Evolutionary conservation across 1,140 invertebrate species (phyloP).

Genomic region (Tetramorium simillimum): DNA sequence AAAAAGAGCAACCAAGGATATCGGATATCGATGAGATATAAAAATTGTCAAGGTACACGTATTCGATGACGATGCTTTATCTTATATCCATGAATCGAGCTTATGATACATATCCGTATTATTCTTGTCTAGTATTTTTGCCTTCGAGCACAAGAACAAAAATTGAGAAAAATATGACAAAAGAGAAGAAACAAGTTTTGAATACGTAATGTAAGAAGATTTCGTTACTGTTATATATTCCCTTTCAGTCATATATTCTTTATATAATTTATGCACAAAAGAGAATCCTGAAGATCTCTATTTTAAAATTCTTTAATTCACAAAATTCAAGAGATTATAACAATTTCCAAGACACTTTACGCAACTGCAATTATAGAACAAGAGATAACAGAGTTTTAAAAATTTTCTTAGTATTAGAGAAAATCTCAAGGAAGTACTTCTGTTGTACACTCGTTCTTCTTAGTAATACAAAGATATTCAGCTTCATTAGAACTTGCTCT

Average conservation of each 20-base stretch:
- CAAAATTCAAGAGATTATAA: not conserved
- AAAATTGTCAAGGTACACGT: not conserved
- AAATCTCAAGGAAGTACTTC: not conserved
- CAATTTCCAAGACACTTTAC: not conserved
- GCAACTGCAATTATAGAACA: not conserved
- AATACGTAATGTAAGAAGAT: not conserved
- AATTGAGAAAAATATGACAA: not conserved
- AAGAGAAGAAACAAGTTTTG: not conserved
- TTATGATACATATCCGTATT: not conserved
- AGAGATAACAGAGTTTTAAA: not conserved
- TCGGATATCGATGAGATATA: not conserved
- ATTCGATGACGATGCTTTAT: not conserved
- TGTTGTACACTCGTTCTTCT: not conserved
- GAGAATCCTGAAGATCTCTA: not conserved
- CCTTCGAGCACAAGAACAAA: not conserved
- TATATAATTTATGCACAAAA: not conserved
- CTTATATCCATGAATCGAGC: not conserved
- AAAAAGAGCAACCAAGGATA: not conserved
- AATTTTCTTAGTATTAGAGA: not conserved
- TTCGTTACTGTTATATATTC: not conserved
- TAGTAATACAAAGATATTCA: not conserved
- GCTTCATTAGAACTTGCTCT: conserved; percentile 7
- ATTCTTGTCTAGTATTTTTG: not conserved
- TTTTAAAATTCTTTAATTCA: not conserved
- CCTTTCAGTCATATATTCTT: not conserved